These are phyloP conservation scores for Nipponia nippon DNA, from an alignment of 2,113 vertebrate species.

Conservation along the genomic window DNA sequence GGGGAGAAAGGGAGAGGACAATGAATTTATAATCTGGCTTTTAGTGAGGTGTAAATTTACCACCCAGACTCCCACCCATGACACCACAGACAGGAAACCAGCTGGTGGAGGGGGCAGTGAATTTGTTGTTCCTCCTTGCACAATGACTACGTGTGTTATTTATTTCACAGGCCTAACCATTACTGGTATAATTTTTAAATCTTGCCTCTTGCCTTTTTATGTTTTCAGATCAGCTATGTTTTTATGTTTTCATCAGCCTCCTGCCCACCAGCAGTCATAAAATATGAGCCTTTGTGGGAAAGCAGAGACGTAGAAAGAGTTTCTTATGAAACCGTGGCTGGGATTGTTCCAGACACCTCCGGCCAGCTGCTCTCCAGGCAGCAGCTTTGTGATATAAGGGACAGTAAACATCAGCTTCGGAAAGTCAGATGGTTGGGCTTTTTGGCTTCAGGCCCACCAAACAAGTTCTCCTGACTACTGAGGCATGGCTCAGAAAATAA, in stretches of 20 bases:
- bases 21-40: slow-evolving; percentile 33
- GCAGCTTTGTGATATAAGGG: slow-evolving; percentile 41
- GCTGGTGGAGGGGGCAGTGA: not conserved
- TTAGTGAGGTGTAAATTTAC: slow-evolving; percentile 26
- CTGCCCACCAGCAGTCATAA: slow-evolving; percentile 51
- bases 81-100: slow-evolving; percentile 59
- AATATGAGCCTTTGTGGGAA: slow-evolving; percentile 60
- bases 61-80: slow-evolving; percentile 25
- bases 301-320: slow-evolving; percentile 37
- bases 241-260: slow-evolving; percentile 57
- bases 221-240: slow-evolving; percentile 38
- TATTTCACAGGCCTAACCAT: slow-evolving; percentile 35
- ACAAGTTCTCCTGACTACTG: slow-evolving; percentile 27
- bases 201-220: slow-evolving; percentile 30
- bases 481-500: not conserved
- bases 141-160: slow-evolving; percentile 43
- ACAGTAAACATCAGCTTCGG: slow-evolving; percentile 38
- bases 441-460: slow-evolving; percentile 39
- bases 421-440: slow-evolving; percentile 5
- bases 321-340: slow-evolving; percentile 44
- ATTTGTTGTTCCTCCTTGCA: slow-evolving; percentile 38
- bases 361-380: slow-evolving; percentile 62
- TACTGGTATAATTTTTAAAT: slow-evolving; percentile 35
- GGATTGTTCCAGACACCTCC: slow-evolving; percentile 63
- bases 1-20: not conserved